Evolutionary conservation across 2,888 invertebrate genomes (phyloP), one percentile per base, ranked within the genome.

Genomic region (Syritta pipiens): DNA sequence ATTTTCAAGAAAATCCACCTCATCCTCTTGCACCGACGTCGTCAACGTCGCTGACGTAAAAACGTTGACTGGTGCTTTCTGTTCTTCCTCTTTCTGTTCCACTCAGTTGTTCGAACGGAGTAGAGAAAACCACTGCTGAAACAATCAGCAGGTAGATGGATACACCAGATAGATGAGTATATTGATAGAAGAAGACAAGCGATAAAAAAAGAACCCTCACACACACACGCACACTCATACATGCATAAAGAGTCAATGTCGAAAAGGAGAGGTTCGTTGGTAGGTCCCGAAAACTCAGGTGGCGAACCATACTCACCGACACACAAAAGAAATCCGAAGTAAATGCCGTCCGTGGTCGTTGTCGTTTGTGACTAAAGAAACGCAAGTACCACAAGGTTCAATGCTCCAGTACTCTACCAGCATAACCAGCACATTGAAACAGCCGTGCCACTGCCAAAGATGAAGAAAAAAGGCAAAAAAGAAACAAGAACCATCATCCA

Each of bases 61-160:
- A 44, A 48, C 40, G 48, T 40, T 55, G 5, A 48, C 4, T 4
- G n/a, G 35, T 30, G 20, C 3, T 48, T 37, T 37, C 12, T 4
- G 4, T 37, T 20, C 22, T 14, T 37, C 17, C 42, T 42, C 42
- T 37, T 24, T 42, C 37, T 14, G 14, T 32, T 46, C 30, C 49
- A 37, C 40, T 60, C 19, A 32, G 60, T 24, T 42, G 55, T 32
- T 35, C 35, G 40, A 48, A 63, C 12, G 26, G 40, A 59, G 63
- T 10, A 17, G 48, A 40, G 42, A 59, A 42, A 48, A 59, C 12
- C n/a, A n/a, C 44, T 30, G 24, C 35, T 26, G 30, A 63, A 55
- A 32, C 69, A 69, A 72, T 72, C 72, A 68, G 55, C 60, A 79
- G 74, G 74, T 74, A 79, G 74, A 77, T 65, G 46, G 37, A 37